These are phyloP conservation scores for Buceros bicornis DNA, from an alignment of 2,797 vertebrate species.

Conservation along the genomic window DNA sequence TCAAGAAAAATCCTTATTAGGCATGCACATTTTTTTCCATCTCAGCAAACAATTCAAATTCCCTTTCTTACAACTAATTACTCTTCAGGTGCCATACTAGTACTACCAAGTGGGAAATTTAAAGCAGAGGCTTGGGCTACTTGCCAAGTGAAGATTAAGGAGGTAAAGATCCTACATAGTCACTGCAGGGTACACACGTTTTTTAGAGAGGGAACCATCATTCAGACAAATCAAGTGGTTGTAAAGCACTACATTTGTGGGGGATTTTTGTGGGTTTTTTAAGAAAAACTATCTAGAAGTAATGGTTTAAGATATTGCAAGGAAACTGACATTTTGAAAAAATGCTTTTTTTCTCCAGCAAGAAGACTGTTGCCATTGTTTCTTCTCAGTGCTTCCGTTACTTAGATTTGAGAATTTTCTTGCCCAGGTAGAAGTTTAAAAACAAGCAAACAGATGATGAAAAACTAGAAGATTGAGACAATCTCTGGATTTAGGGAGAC, in stretches of 20 bases:
- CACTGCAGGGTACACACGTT: slow-evolving; percentile 18
- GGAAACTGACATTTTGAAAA: background rate
- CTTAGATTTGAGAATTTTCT: background rate
- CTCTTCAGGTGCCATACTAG: slow-evolving; percentile 60
- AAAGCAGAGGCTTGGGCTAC: slow-evolving; percentile 53
- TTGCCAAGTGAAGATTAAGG: slow-evolving; percentile 66
- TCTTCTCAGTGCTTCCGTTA: background rate
- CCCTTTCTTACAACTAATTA: slow-evolving; percentile 65
- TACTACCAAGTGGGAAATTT: slow-evolving; percentile 70
- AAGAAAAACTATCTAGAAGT: background rate
- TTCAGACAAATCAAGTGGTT: slow-evolving; percentile 6
- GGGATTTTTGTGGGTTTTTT: background rate
- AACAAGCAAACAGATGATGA: background rate
- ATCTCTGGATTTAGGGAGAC: background rate
- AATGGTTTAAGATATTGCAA: background rate
- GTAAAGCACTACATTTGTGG: background rate
- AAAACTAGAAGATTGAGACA: background rate
- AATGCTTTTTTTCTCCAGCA: background rate
- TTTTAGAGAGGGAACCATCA: slow-evolving; percentile 40
- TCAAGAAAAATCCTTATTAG: slow-evolving; percentile 64
- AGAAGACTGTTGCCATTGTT: background rate
- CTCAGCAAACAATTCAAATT: slow-evolving; percentile 69
- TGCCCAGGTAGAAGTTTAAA: background rate
- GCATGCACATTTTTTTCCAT: slow-evolving; percentile 57
- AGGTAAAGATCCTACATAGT: slow-evolving; percentile 52